Evolutionary conservation across 2,113 vertebrate genomes (phyloP).

Genomic region (Pangasianodon gigas): DNA sequence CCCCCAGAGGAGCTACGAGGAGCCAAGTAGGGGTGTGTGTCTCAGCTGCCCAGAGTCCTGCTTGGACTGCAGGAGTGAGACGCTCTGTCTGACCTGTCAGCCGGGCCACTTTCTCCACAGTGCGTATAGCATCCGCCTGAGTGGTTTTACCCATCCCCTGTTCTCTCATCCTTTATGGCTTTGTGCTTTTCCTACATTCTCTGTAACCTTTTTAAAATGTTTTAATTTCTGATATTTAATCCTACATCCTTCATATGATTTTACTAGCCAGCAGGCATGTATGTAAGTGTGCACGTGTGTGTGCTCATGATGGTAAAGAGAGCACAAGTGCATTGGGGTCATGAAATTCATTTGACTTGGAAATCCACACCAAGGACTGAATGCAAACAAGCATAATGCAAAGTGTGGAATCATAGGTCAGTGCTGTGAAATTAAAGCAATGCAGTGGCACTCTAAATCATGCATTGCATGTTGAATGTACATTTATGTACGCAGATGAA

Average conservation of each 20-base stretch:
- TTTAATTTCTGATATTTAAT: background rate
- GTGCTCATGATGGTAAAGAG: background rate
- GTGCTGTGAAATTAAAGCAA: background rate
- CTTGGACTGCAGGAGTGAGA: conserved; percentile 72
- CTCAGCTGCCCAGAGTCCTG: conserved; percentile 70
- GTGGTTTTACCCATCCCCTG: background rate
- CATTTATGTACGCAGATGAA: background rate
- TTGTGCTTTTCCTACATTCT: background rate
- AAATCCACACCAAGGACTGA: conserved; percentile 55
- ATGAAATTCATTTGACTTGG: conserved; percentile 66
- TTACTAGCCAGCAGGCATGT: background rate
- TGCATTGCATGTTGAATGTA: background rate
- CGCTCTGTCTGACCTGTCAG: conserved; percentile 73
- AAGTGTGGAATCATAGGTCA: conserved; percentile 40
- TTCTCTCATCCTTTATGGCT: background rate
- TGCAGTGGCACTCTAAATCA: background rate
- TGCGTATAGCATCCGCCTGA: conserved; percentile 50
- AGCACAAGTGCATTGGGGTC: background rate
- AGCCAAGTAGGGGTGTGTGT: conserved; percentile 66
- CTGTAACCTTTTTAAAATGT: background rate
- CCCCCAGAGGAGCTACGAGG: conserved; percentile 73
- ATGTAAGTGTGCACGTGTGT: too few species aligned
- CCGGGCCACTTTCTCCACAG: conserved; percentile 73
- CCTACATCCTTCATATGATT: background rate
- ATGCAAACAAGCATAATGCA: conserved; percentile 53